These are phyloP conservation scores for Corvus moneduloides DNA, from an alignment of 2,113 vertebrate species.

Conservation along the genomic window DNA sequence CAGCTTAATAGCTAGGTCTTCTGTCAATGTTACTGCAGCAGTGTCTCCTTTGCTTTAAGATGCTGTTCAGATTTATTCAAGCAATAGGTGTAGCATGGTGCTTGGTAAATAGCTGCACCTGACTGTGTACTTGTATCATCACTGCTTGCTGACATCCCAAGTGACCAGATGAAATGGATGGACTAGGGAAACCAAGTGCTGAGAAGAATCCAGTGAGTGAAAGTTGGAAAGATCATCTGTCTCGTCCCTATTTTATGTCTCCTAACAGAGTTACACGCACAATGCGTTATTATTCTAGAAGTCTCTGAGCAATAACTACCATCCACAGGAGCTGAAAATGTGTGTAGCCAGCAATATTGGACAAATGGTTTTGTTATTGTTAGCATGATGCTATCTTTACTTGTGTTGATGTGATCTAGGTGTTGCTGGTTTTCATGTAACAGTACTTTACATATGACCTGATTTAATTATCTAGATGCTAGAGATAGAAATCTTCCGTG, in stretches of 20 bases:
- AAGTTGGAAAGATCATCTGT: conserved; percentile 48
- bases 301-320: conserved; percentile 25
- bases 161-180: conserved; percentile 51
- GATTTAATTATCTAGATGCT: not conserved
- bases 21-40: conserved; percentile 72
- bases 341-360: not conserved
- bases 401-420: not conserved
- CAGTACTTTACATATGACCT: not conserved
- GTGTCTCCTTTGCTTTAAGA: conserved; percentile 71
- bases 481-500: not conserved
- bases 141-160: conserved; percentile 39
- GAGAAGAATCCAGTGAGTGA: not conserved
- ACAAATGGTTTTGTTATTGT: not conserved
- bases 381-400: not conserved
- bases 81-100: conserved; percentile 67
- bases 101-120: conserved; percentile 71
- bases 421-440: not conserved
- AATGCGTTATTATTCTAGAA: conserved; percentile 20
- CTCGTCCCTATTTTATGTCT: not conserved
- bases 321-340: not conserved
- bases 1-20: conserved; percentile 79
- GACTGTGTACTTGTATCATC: conserved; percentile 56
- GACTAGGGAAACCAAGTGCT: not conserved
- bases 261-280: not conserved
- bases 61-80: conserved; percentile 69